Evolutionary conservation across 2,113 vertebrate genomes (phyloP).

Genomic region (Calidris pygmaea): DNA sequence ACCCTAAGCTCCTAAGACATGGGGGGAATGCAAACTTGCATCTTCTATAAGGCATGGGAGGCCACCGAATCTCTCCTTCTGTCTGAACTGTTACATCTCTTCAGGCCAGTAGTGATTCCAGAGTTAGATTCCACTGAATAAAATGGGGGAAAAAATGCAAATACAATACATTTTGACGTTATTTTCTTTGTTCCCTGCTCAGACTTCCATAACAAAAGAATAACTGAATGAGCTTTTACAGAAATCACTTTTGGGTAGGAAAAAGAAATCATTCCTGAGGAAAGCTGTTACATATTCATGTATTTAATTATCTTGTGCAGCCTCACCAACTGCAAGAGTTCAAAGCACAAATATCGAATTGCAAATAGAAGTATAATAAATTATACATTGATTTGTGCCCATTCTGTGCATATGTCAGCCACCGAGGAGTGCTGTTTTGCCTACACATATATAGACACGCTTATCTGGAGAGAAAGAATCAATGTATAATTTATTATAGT

Average conservation of each 20-base stretch:
- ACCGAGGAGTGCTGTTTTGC: neutral
- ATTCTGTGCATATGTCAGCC: neutral
- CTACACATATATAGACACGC: neutral
- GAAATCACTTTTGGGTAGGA: neutral
- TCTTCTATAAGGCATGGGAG: neutral
- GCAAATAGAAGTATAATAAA: neutral
- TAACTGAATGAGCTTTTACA: neutral
- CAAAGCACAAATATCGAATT: neutral
- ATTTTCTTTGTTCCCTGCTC: neutral
- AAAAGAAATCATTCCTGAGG: neutral
- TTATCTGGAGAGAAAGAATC: neutral
- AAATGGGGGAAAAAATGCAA: neutral
- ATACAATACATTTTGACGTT: neutral
- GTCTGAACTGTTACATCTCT: neutral
- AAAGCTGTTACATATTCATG: neutral
- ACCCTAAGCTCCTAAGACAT: neutral
- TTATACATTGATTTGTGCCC: neutral
- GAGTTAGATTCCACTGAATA: neutral
- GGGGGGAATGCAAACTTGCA: neutral
- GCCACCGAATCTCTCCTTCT: neutral
- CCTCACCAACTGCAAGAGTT: neutral
- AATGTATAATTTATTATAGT: slow-evolving; percentile 14
- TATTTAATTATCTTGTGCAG: neutral
- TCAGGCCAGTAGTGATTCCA: neutral
- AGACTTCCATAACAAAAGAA: neutral